Conservation (phyloP, 2,113 vertebrate species). For the Pituophis catenifer region DNA sequence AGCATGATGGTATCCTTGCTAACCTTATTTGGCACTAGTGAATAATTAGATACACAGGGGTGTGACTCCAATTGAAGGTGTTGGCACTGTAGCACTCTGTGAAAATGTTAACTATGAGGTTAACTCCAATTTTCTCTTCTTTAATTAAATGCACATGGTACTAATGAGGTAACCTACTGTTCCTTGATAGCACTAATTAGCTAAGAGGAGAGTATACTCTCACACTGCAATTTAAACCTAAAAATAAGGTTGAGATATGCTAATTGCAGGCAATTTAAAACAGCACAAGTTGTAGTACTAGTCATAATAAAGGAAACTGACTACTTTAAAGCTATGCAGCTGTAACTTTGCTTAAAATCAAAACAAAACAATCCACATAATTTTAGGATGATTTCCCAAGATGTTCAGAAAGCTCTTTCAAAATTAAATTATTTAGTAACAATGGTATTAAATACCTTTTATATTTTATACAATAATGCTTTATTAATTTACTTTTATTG, state of each 20-base stretch:
- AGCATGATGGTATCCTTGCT: constrained; percentile 74
- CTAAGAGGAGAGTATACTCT: constrained; percentile 86
- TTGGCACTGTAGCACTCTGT: constrained; percentile 91
- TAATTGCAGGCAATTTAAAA: constrained; percentile 91
- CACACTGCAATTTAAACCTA: constrained; percentile 91
- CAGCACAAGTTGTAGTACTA: constrained; percentile 81
- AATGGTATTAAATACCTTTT: constrained; percentile 1
- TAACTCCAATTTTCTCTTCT: constrained; percentile 95
- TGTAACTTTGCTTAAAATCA: constrained; percentile 77
- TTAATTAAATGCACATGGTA: constrained; percentile 98
- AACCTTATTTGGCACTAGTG: constrained; percentile 82
- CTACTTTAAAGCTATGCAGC: constrained; percentile 76
- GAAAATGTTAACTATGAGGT: constrained; percentile 97
- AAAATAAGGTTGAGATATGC: constrained; percentile 93
- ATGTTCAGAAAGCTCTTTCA: constrained; percentile 57
- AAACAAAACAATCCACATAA: constrained; percentile 72
- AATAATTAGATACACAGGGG: constrained; percentile 94
- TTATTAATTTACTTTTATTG: background rate
- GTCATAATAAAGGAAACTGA: constrained; percentile 84
- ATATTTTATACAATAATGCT: background rate
- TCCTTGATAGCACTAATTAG: constrained; percentile 98
- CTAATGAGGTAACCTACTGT: constrained; percentile 98
- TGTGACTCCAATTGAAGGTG: constrained; percentile 97
- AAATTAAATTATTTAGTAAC: constrained; percentile 34
- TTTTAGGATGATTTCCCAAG: constrained; percentile 72